A percentile compares a stretch with the other conserved stretches of the same genome.
Evolutionary conservation across 2,797 vertebrate species (phyloP).

Genomic region (Dipus sagitta): DNA sequence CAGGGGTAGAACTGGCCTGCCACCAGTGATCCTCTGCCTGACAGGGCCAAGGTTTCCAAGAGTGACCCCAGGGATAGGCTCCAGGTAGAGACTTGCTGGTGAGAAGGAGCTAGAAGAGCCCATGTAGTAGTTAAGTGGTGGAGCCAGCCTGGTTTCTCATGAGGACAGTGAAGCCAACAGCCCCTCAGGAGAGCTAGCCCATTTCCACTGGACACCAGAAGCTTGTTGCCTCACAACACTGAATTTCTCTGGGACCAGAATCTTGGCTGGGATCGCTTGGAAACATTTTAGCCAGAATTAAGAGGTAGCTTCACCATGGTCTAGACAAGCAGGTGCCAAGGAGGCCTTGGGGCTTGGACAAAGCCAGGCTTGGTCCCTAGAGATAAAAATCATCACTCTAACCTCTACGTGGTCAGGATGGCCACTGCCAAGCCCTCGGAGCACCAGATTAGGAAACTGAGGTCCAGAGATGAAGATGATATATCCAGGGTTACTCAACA

Average conservation of each 20-base stretch:
- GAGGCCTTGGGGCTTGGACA: slow-evolving; percentile 22
- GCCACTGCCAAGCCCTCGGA: background rate
- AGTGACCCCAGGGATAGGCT: slow-evolving; percentile 29
- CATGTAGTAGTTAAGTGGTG: background rate
- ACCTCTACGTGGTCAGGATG: background rate
- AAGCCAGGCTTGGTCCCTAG: background rate
- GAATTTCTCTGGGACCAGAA: background rate
- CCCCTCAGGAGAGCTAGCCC: background rate
- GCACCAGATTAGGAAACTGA: slow-evolving; percentile 35
- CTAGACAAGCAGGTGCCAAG: slow-evolving; percentile 36
- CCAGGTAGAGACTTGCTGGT: slow-evolving; percentile 6
- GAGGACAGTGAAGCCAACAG: background rate
- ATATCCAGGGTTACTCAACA: background rate
- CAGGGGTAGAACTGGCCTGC: background rate
- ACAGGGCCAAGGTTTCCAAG: background rate
- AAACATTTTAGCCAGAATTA: slow-evolving; percentile 56
- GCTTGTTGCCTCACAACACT: background rate
- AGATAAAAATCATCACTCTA: slow-evolving; percentile 21
- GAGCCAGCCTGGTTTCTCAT: slow-evolving; percentile 1
- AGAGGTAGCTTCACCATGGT: slow-evolving; percentile 13
- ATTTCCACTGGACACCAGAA: background rate
- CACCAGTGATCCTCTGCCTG: background rate
- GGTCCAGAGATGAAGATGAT: background rate
- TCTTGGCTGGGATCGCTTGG: slow-evolving; percentile 9
- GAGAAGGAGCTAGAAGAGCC: background rate